A percentile compares a stretch with the other conserved stretches of the same genome.
Evolutionary conservation across 2,797 vertebrate species (phyloP).

Genomic region (Orestias chungarensis): DNA sequence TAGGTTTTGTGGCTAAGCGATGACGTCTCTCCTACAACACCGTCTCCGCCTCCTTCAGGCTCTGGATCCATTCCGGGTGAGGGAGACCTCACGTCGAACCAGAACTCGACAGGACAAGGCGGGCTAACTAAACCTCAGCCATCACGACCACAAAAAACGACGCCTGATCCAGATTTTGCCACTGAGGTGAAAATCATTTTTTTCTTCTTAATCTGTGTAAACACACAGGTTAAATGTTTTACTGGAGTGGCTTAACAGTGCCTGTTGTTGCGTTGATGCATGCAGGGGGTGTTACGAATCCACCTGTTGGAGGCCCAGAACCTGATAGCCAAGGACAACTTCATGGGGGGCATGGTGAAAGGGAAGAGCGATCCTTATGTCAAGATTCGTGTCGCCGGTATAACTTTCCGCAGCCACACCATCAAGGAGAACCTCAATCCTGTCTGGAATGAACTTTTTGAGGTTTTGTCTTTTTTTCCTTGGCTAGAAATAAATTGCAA

Average conservation of each 20-base stretch:
- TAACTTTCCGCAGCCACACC: conserved; percentile 86
- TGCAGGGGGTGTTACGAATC: conserved; percentile 89
- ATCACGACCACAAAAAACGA: conserved; percentile 79
- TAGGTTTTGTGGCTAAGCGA: conserved; percentile 88
- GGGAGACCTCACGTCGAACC: conserved; percentile 55
- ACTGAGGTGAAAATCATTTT: conserved; percentile 80
- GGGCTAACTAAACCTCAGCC: conserved; percentile 67
- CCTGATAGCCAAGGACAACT: conserved; percentile 92
- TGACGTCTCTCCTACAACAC: conserved; percentile 73
- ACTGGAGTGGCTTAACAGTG: neutral
- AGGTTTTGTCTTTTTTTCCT: conserved; percentile 73
- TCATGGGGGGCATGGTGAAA: conserved; percentile 89
- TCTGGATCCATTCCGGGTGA: conserved; percentile 53
- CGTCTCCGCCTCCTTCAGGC: conserved; percentile 61
- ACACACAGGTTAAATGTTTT: neutral
- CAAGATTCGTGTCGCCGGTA: conserved; percentile 86
- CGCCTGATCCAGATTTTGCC: conserved; percentile 84
- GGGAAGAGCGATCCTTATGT: conserved; percentile 95
- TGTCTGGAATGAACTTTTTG: conserved; percentile 90
- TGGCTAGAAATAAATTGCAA: neutral
- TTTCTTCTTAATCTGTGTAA: neutral
- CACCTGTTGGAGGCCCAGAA: conserved; percentile 88
- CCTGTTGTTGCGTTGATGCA: conserved; percentile 9
- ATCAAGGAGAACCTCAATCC: conserved; percentile 93
- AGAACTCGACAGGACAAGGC: conserved; percentile 61